Percentiles rank a stretch among this genome's conserved stretches.
These are phyloP conservation scores for Noctua fimbriata DNA, from an alignment of 2,888 invertebrate species.

Conservation along the genomic window DNA sequence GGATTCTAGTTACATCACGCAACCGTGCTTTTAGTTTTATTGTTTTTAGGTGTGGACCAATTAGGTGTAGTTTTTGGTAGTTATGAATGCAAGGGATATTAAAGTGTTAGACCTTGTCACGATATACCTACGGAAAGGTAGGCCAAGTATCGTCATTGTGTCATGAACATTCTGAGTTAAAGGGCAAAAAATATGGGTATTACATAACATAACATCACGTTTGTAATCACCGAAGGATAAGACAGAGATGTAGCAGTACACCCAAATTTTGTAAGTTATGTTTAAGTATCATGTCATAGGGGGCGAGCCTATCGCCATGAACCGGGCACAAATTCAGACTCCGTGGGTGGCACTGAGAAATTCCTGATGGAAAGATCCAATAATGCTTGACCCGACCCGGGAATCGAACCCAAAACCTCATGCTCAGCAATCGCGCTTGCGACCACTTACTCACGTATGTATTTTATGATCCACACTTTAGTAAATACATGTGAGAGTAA, in stretches of 20 bases:
- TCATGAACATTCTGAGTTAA: background rate
- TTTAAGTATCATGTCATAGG: too few relatives aligned
- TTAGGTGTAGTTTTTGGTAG: background rate
- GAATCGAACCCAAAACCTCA: too few relatives aligned
- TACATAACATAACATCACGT: too few relatives aligned
- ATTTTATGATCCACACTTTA: too few relatives aligned
- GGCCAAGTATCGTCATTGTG: background rate
- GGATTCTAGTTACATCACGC: constrained; percentile 32
- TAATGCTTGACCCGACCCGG: too few relatives aligned
- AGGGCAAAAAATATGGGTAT: background rate
- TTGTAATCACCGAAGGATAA: background rate
- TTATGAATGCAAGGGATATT: constrained; percentile 2
- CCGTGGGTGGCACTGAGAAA: too few relatives aligned
- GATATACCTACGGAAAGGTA: background rate
- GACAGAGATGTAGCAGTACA: background rate
- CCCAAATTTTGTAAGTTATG: too few relatives aligned
- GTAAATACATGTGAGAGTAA: too few relatives aligned
- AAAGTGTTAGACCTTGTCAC: constrained; percentile 5
- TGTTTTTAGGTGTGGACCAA: constrained; percentile 36
- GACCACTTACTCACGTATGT: background rate
- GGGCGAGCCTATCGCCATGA: too few relatives aligned
- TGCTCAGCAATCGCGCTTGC: too few relatives aligned
- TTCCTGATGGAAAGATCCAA: too few relatives aligned
- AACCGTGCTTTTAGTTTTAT: constrained; percentile 35
- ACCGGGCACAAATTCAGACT: too few relatives aligned